A percentile compares a stretch with the other conserved stretches of the same genome.
phyloP scores from a whole-genome alignment of 2,797 vertebrate species.

The Notamacropus eugenii region DNA sequence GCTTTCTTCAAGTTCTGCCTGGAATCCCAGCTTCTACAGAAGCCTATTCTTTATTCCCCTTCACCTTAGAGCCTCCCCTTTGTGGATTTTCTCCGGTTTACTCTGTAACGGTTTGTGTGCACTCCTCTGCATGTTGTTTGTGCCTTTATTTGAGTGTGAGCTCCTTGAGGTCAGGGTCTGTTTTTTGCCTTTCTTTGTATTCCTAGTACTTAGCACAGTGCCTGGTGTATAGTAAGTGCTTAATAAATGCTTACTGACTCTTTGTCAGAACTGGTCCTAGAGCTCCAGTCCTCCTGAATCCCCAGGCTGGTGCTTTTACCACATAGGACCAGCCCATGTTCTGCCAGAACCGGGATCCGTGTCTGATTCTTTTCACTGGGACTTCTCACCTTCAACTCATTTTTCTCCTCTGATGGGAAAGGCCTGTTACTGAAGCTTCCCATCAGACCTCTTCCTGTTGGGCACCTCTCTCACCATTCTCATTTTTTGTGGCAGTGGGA shows the following conservation, averaged over 20 bases:
- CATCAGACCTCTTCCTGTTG: not conserved
- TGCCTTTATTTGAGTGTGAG: not conserved
- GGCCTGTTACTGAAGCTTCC: not conserved
- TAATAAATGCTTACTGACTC: not conserved
- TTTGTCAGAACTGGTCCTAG: not conserved
- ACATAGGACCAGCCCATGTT: not conserved
- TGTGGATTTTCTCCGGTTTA: not conserved
- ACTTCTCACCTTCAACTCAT: not conserved
- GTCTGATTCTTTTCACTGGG: not conserved
- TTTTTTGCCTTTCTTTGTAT: not conserved
- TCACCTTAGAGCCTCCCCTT: not conserved
- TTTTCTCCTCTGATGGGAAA: not conserved
- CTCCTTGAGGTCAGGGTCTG: not conserved
- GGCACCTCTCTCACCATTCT: not conserved
- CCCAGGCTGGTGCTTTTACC: not conserved
- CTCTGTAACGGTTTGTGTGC: not conserved
- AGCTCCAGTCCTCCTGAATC: not conserved
- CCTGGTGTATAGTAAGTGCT: not conserved
- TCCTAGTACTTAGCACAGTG: not conserved
- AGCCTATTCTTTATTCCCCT: not conserved
- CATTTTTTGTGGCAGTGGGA: not conserved
- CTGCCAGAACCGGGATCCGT: not conserved
- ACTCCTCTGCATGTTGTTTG: not conserved
- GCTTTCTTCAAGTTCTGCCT: not conserved
- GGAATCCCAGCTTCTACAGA: not conserved